A percentile compares a stretch with the other conserved stretches of the same genome.
These are phyloP conservation scores for Agonopterix alstromeriana DNA, from an alignment of 2,888 invertebrate genomes.

Conservation along the genomic window DNA sequence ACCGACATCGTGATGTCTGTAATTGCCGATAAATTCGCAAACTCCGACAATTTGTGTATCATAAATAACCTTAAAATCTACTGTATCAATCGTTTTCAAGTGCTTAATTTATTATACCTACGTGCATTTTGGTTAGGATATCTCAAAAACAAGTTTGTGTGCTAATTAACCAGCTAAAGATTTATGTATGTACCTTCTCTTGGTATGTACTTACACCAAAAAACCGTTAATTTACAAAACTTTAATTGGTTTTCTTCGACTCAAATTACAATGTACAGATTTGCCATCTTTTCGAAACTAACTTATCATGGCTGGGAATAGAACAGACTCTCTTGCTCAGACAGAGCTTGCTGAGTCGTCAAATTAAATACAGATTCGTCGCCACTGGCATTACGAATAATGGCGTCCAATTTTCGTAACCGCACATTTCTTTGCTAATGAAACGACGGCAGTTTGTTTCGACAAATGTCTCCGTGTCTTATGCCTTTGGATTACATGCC, in stretches of 20 bases:
- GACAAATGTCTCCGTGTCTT: slow-evolving; percentile 19
- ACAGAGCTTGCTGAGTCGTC: slow-evolving; percentile 17
- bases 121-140: background rate
- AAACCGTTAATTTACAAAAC: too few species aligned
- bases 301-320: background rate
- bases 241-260: too few species aligned
- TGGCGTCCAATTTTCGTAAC: slow-evolving; percentile 40
- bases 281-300: background rate
- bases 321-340: slow-evolving; percentile 10
- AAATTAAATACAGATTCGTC: slow-evolving; percentile 36
- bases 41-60: slow-evolving; percentile 21
- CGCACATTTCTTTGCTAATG: slow-evolving; percentile 49
- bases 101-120: slow-evolving; percentile 12
- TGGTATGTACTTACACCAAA: too few species aligned
- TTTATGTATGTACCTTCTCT: too few species aligned
- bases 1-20: slow-evolving; percentile 15
- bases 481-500: slow-evolving; percentile 3
- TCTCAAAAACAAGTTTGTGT: too few species aligned
- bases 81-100: slow-evolving; percentile 13
- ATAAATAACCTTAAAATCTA: slow-evolving; percentile 26
- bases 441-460: slow-evolving; percentile 39
- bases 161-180: too few species aligned
- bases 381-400: slow-evolving; percentile 27
- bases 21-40: slow-evolving; percentile 24
- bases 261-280: too few species aligned